phyloP scores from a whole-genome alignment of 2,797 vertebrate genomes.

The Sternotherus odoratus region DNA sequence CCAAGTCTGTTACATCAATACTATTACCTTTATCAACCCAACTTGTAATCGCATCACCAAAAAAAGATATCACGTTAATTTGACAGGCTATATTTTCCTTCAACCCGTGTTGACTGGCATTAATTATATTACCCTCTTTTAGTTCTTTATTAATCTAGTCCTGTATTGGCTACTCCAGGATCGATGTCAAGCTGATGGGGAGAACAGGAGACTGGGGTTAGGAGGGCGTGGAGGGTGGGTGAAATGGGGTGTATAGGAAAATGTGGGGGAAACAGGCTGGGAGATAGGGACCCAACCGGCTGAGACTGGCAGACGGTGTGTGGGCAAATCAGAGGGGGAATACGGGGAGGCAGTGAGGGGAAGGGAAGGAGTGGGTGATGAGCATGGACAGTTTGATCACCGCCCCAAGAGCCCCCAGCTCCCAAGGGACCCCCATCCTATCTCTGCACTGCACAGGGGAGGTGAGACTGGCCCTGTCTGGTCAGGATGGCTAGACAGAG shows the following conservation, averaged over 20 bases:
- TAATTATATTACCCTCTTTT: neutral
- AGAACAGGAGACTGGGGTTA: neutral
- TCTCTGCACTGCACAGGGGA: neutral
- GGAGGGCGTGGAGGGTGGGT: neutral
- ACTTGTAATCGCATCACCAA: neutral
- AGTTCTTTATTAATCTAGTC: neutral
- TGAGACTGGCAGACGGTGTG: neutral
- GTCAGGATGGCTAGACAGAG: neutral
- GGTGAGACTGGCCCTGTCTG: neutral
- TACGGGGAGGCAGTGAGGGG: neutral
- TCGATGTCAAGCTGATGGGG: neutral
- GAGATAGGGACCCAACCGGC: neutral
- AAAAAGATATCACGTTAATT: neutral
- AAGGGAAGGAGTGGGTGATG: neutral
- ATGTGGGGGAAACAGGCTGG: neutral
- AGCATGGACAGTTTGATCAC: neutral
- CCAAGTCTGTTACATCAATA: neutral
- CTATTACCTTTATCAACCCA: neutral
- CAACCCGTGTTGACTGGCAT: neutral
- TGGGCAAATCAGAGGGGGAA: neutral
- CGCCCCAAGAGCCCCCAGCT: neutral
- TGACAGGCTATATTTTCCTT: neutral
- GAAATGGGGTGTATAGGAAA: neutral
- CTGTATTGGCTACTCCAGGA: neutral
- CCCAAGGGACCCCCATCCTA: neutral